Conservation (phyloP, 1,140 invertebrate species). For the Aricia agestis region DNA sequence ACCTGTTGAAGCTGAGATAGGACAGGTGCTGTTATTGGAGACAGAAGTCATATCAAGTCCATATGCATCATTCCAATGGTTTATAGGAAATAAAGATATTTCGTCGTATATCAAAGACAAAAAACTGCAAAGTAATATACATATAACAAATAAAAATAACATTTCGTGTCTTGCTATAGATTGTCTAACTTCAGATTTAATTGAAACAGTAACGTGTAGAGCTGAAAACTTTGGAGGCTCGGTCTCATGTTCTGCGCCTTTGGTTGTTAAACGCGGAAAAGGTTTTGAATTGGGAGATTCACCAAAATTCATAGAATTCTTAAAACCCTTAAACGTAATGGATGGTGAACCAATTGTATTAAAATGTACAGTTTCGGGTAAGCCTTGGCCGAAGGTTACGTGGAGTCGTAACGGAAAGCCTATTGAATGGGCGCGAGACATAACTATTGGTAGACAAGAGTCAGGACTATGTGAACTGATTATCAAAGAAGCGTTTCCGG, state of each 20-base stretch:
- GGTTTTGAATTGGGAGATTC: slow-evolving; percentile 78
- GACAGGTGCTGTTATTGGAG: slow-evolving; percentile 88
- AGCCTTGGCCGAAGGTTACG: slow-evolving; percentile 87
- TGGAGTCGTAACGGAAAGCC: slow-evolving; percentile 88
- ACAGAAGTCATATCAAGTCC: slow-evolving; percentile 86
- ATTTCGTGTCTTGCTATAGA: slow-evolving; percentile 88
- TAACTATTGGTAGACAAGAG: slow-evolving; percentile 83
- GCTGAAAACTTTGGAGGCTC: slow-evolving; percentile 93
- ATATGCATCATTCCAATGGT: slow-evolving; percentile 91
- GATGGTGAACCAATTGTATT: slow-evolving; percentile 93
- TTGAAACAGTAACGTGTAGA: slow-evolving; percentile 89
- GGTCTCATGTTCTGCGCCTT: slow-evolving; percentile 86
- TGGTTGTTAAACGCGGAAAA: slow-evolving; percentile 79
- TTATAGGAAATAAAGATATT: slow-evolving; percentile 81
- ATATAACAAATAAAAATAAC: slow-evolving; percentile 86
- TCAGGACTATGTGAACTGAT: slow-evolving; percentile 89
- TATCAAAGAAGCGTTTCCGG: slow-evolving; percentile 95
- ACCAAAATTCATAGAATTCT: slow-evolving; percentile 84
- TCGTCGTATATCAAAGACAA: slow-evolving; percentile 62
- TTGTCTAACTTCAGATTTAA: slow-evolving; percentile 82
- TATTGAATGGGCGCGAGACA: slow-evolving; percentile 87
- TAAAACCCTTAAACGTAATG: slow-evolving; percentile 89
- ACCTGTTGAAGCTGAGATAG: slow-evolving; percentile 83
- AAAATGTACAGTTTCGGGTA: slow-evolving; percentile 85
- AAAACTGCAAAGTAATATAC: slow-evolving; percentile 78